Evolutionary conservation across 1,140 invertebrate genomes (phyloP).

Genomic region (Stegodyphus dumicola): DNA sequence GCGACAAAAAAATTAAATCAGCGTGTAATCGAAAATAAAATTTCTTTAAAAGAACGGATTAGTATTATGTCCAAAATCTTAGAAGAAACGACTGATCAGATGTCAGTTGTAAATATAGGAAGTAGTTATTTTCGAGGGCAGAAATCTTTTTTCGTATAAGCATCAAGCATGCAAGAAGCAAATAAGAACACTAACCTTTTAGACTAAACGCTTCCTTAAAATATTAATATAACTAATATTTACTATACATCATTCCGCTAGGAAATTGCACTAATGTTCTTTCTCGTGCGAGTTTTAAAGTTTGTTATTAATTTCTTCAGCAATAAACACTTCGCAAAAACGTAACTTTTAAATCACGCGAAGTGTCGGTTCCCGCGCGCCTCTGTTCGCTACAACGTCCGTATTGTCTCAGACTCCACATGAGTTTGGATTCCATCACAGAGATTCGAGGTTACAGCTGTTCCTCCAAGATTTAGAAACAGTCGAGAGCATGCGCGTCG

Average conservation of each 20-base stretch:
- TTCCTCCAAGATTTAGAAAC: constrained; percentile 30
- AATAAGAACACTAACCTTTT: neutral
- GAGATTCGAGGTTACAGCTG: constrained; percentile 34
- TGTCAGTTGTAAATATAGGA: no score
- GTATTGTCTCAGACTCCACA: constrained; percentile 18
- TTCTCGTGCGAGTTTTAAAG: no score
- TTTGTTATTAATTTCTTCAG: no score
- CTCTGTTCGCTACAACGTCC: neutral
- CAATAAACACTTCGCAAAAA: no score
- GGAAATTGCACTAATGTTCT: no score
- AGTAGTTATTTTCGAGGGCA: neutral
- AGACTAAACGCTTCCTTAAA: neutral
- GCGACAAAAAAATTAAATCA: no score
- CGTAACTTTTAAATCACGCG: no score
- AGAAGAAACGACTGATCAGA: no score
- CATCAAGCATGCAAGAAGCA: neutral
- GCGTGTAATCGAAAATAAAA: no score
- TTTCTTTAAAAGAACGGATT: no score
- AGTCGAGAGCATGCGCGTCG: constrained; percentile 21
- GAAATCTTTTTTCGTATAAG: neutral
- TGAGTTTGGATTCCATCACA: constrained; percentile 30
- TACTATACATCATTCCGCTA: neutral
- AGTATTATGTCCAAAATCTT: no score
- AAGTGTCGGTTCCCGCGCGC: neutral
- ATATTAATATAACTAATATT: neutral